Conservation (phyloP, 2,888 invertebrate genomes). For the Melolontha melolontha region DNA sequence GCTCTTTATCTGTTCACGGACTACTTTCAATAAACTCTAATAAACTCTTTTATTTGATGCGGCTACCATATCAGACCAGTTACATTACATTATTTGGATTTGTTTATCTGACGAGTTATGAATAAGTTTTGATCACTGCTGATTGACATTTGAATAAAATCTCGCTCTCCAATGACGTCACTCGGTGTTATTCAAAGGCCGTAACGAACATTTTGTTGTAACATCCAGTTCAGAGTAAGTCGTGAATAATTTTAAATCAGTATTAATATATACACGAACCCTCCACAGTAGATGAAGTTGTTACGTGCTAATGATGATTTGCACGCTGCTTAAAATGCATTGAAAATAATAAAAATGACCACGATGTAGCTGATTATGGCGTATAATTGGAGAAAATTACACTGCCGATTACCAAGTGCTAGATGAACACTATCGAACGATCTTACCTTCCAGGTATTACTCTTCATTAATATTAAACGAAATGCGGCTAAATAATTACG, state of each 20-base stretch:
- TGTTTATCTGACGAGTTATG: slow-evolving; percentile 47
- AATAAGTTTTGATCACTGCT: slow-evolving; percentile 53
- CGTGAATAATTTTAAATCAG: background rate
- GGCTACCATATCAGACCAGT: too few species aligned
- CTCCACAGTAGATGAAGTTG: slow-evolving; percentile 32
- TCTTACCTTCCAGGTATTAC: slow-evolving; percentile 32
- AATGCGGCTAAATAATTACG: slow-evolving; percentile 29
- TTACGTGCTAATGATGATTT: slow-evolving; percentile 42
- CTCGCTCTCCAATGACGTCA: slow-evolving; percentile 49
- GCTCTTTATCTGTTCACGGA: too few species aligned
- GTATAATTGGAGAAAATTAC: slow-evolving; percentile 42
- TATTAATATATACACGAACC: background rate
- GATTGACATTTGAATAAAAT: slow-evolving; percentile 52
- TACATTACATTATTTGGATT: too few species aligned
- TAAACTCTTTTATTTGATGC: too few species aligned
- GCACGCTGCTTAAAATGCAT: slow-evolving; percentile 43
- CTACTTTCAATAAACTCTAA: too few species aligned
- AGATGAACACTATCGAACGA: slow-evolving; percentile 42
- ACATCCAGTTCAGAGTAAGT: background rate
- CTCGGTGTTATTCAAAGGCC: slow-evolving; percentile 31
- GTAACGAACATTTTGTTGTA: slow-evolving; percentile 1
- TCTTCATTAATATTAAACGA: slow-evolving; percentile 44
- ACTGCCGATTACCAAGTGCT: slow-evolving; percentile 34
- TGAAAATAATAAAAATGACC: slow-evolving; percentile 38
- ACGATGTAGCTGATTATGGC: slow-evolving; percentile 37